Conservation (phyloP, 2,113 vertebrate species). For the Eira barbara region DNA sequence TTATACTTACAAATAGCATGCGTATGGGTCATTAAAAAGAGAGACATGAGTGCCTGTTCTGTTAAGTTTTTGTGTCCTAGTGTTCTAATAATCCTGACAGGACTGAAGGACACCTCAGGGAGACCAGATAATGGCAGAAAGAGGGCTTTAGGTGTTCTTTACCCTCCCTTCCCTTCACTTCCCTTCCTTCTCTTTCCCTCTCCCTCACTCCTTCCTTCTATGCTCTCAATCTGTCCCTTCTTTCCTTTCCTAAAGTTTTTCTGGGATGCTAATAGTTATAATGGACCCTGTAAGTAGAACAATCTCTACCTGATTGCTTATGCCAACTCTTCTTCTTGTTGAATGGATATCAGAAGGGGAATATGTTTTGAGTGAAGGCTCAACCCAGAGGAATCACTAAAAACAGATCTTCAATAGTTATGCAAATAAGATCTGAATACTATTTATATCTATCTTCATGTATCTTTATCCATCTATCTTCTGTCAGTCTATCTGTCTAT, state of each 20-base stretch:
- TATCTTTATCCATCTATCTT: background rate
- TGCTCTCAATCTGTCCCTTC: background rate
- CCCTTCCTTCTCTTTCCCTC: background rate
- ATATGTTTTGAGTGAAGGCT: background rate
- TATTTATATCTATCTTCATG: background rate
- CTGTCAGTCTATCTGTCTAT: background rate
- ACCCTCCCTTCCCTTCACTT: background rate
- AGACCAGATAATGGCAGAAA: background rate
- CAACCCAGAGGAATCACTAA: background rate
- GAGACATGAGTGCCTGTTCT: background rate
- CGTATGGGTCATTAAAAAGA: background rate
- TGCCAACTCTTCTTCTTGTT: background rate
- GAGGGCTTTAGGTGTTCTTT: background rate
- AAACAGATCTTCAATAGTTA: background rate
- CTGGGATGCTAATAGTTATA: background rate
- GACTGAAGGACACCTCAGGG: background rate
- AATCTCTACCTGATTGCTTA: background rate
- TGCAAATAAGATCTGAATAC: background rate
- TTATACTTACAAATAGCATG: background rate
- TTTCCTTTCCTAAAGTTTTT: background rate
- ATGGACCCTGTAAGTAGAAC: background rate
- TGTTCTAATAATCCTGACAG: background rate
- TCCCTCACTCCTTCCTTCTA: background rate
- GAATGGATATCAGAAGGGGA: background rate
- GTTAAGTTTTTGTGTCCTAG: background rate